Conservation (phyloP, 1,140 invertebrate species). For the Tetragnatha versicolor region DNA sequence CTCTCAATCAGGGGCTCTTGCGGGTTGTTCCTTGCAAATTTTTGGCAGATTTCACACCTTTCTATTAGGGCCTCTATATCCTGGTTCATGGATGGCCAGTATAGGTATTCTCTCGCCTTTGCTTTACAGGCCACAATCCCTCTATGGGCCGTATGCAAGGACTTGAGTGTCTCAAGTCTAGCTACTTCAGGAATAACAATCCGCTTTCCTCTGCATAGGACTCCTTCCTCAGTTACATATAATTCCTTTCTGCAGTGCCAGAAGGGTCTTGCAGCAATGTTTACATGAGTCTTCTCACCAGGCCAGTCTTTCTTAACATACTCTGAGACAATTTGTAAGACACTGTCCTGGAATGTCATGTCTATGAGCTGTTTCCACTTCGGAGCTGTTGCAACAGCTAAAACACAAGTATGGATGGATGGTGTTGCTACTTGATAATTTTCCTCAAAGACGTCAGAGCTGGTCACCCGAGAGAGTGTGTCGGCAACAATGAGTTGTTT, state of each 20-base stretch:
- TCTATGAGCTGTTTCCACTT: not conserved
- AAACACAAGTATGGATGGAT: not conserved
- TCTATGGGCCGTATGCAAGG: not conserved
- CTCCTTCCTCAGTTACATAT: not conserved
- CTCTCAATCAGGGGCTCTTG: constrained; percentile 15
- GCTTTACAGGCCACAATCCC: constrained; percentile 24
- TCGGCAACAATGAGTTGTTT: constrained; percentile 40
- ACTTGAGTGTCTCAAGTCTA: not conserved
- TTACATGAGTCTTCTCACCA: not conserved
- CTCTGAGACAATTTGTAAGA: not conserved
- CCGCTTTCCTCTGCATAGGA: not conserved
- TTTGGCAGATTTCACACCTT: constrained; percentile 18
- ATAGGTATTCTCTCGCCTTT: constrained; percentile 19
- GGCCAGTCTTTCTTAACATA: constrained; percentile 14
- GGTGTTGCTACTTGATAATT: not conserved
- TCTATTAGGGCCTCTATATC: constrained; percentile 17
- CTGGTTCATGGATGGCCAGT: constrained; percentile 1
- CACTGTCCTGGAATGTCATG: not conserved
- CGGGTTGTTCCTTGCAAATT: not conserved
- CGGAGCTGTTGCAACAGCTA: not conserved
- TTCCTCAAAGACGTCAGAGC: not conserved
- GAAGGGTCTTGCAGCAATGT: constrained; percentile 6
- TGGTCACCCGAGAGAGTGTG: not conserved
- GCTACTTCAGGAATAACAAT: not conserved
- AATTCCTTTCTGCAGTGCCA: constrained; percentile 13